Base-by-base conservation (phyloP, 1,140 invertebrate genomes). In the Babylonia areolata region DNA sequence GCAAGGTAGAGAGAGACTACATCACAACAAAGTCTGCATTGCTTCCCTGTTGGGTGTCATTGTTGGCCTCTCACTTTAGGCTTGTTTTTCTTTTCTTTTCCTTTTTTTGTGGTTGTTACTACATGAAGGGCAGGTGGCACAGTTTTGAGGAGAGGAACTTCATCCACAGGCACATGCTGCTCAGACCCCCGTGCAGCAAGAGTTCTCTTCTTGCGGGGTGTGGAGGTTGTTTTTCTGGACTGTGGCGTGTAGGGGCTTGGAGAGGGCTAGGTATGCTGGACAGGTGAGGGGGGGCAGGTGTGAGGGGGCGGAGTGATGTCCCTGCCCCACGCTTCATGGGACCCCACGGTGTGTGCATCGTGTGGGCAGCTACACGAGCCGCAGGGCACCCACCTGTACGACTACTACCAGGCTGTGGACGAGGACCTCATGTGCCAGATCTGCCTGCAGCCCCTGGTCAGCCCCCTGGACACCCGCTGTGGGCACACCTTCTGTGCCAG, bases 361-460 rank as follows among this genome's bases (percentile, higher is more conserved):
- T 95, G 95, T 91, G 95, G 95, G 12, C 95, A 95, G 89, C 91
- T 93, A 37, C 95, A 95, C 88, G 92, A 93, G 85, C 88, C 92
- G 0, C 91, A 94, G 85, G 95, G 94, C 79, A 94, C 94, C 28
- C 95, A 95, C 90, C 89, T 95, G 31, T 95, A 95, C 87, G 95
- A 95, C 91, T 95, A 95, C 89, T 92, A 93, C 77, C 93, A 94
- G 78, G 92, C 95, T n/a, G 94, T 95, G 23, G 95, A 95, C 87
- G 95, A 95, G 87, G 95, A 95, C 85, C 90, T 95, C 35, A 95
- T 93, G 86, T 95, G 95, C 88, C 94, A 95, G 86, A 95, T 95
- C 51, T 95, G 95, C 86, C 92, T 95, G 11, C 95, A 94, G 87
- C 93, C 93, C 3, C 86, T 94, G 35, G 93, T 94, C 33, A 93